Evolutionary conservation across 2,797 vertebrate species (phyloP), one percentile per base, ranked within the genome.

Genomic region (Enteromius mattozi): DNA sequence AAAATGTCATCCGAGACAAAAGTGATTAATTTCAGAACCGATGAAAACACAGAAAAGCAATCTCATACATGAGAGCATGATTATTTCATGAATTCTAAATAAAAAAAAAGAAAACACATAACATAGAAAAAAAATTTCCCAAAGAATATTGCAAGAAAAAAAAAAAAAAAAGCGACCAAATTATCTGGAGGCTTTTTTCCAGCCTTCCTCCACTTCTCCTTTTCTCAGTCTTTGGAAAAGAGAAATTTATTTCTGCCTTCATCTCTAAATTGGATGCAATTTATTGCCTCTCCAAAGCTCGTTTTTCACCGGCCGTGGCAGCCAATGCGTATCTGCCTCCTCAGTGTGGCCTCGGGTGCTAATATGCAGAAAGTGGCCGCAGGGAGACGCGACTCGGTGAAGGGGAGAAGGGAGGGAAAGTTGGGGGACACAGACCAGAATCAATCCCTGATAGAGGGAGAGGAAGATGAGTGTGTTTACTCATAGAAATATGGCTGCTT

Each of bases 231-330:
- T 94, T 95, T 91, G 92, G 93, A 95, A 95, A 94, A 94, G 92
- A 94, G 92, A 95, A 95, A 95, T 95, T 94, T 95, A 96, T 95
- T 96, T 95, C 94, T 94, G 92, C 94, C 95, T 95, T 96, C 95
- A 96, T 95, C 94, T 95, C 94, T 94, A 96, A 96, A 96, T 96
- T 95, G 95, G 95, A 96, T 94, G 95, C 95, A 96, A 95, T 96
- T 96, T 95, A 96, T 96, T 95, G 94, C 94, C 92, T 95, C 93
- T 95, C 91, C 92, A 94, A 95, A 95, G 94, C 95, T 95, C 94
- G 94, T 96, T 96, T 96, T 95, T 96, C 95, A 96, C 94, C 91
- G 93, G 94, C 93, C 90, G 89, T 92, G 93, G 94, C 94, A 95
- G 94, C 92, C 93, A 93, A 92, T 93, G 94, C 88, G 89, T 94